Percentiles rank a stretch among this genome's conserved stretches.
phyloP scores from a whole-genome alignment of 2,113 vertebrate genomes.

The Herpetotheres cachinnans region DNA sequence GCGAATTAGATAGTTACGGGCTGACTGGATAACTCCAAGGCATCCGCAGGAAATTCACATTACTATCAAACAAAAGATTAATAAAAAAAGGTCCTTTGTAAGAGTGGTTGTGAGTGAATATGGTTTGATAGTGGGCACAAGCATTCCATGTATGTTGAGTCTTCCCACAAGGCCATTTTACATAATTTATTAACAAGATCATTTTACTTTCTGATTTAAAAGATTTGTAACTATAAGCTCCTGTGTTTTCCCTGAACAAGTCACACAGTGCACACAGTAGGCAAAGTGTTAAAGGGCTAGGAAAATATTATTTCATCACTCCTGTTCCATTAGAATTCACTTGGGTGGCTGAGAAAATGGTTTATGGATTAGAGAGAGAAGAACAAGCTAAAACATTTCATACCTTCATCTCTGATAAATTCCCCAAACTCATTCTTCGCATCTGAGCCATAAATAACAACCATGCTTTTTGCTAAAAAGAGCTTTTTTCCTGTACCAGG shows the following conservation, averaged over 20 bases:
- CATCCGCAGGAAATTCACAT: constrained; percentile 37
- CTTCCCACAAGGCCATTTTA: constrained; percentile 65
- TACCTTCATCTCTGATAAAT: constrained; percentile 89
- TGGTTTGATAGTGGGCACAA: constrained; percentile 28
- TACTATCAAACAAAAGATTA: not conserved
- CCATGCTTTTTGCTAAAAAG: constrained; percentile 84
- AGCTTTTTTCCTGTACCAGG: constrained; percentile 79
- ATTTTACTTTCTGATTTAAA: constrained; percentile 66
- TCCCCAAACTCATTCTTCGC: constrained; percentile 88
- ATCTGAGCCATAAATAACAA: constrained; percentile 89
- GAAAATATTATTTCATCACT: constrained; percentile 89
- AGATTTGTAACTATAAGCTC: constrained; percentile 64
- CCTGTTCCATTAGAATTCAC: constrained; percentile 90
- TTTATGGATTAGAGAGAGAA: constrained; percentile 88
- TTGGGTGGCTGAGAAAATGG: constrained; percentile 88
- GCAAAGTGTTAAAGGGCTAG: constrained; percentile 83
- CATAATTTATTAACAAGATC: constrained; percentile 62
- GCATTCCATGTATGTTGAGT: constrained; percentile 27
- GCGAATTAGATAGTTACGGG: not conserved
- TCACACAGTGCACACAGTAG: constrained; percentile 74
- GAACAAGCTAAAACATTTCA: constrained; percentile 89
- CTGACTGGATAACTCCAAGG: constrained; percentile 29
- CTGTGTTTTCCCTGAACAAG: constrained; percentile 60
- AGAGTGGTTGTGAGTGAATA: constrained; percentile 17
- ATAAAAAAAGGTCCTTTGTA: constrained; percentile 4